Evolutionary conservation across 2,113 vertebrate species (phyloP), one percentile per base, ranked within the genome.

Genomic region (Odobenus rosmarus): DNA sequence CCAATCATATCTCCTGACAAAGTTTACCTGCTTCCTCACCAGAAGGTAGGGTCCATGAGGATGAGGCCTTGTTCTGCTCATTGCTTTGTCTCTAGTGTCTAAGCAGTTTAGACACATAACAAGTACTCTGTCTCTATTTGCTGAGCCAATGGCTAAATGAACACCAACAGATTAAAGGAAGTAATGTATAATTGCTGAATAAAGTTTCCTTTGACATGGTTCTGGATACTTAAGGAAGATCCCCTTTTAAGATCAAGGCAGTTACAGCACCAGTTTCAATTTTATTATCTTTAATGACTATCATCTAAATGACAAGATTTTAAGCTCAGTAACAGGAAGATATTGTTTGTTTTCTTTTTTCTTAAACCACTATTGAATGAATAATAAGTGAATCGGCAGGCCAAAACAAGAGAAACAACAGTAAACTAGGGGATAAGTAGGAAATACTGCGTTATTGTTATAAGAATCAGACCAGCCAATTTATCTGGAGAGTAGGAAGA

Each of bases 341-440:
- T 90, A 85, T 4, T 88, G 11, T 79, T 51, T 80, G 79, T 85
- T 92, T 97, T 85, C n/a, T 49, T 92, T 74, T 76, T 93, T 90
- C 64, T 90, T 64, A 77, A 94, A 62, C 53, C 53, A 13, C 19
- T 64, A 64, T 9, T 93, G 61, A 90, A 83, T 96, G 12, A 97
- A 74, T 81, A 92, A 96, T 80, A 76, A 71, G 36, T 77, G 67
- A 88, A 71, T 16, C 92, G 80, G 31, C n/a, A 69, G 42, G 94
- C 4, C 76, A 94, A 94, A 91, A 51, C 23, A 79, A 57, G 64
- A 61, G 24, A 83, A 92, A 88, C 11, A 88, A 49, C 14, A 82
- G 26, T 90, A 57, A 89, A 62, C n/a, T 92, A 49, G 5, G 7
- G 64, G n/a, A 39, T 39, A 76, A 90, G 51, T 33, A 64, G 31